phyloP scores from a whole-genome alignment of 2,888 invertebrate species.

The Amphimallon solstitiale region DNA sequence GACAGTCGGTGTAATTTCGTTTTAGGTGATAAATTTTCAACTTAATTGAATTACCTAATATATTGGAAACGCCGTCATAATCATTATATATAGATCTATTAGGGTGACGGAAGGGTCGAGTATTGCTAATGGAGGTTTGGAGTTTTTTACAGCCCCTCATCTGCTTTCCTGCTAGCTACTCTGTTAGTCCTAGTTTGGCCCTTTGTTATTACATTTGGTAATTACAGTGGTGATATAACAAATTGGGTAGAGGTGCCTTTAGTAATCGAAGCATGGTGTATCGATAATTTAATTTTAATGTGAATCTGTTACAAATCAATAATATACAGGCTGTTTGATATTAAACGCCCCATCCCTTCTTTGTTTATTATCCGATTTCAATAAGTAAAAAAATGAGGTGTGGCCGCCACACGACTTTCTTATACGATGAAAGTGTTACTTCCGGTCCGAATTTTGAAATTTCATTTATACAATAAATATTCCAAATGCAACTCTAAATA shows the following conservation, averaged over 20 bases:
- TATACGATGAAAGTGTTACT: too few relatives aligned
- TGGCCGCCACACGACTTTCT: too few relatives aligned
- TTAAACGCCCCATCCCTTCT: too few relatives aligned
- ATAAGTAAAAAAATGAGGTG: too few relatives aligned
- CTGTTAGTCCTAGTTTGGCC: constrained; percentile 1
- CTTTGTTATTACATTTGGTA: constrained; percentile 1
- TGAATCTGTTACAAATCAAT: background rate
- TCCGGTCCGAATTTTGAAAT: too few relatives aligned
- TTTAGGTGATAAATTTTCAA: constrained; percentile 35
- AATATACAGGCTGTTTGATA: too few relatives aligned
- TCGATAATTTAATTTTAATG: constrained; percentile 9
- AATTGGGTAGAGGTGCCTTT: constrained; percentile 1
- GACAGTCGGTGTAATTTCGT: constrained; percentile 32
- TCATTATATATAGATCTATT: constrained; percentile 25
- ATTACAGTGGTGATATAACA: constrained; percentile 14
- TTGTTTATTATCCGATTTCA: too few relatives aligned
- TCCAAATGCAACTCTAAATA: too few relatives aligned
- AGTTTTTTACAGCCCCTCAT: constrained; percentile 2
- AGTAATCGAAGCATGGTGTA: constrained; percentile 4
- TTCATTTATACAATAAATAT: too few relatives aligned
- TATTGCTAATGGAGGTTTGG: constrained; percentile 12
- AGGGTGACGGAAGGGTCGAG: constrained; percentile 26
- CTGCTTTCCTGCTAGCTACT: background rate
- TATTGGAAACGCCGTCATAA: constrained; percentile 30
- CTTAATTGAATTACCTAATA: constrained; percentile 38